A percentile compares a stretch with the other conserved stretches of the same genome.
Conservation (phyloP, 2,797 vertebrate genomes). For the Euphonia xanthogaster region DNA sequence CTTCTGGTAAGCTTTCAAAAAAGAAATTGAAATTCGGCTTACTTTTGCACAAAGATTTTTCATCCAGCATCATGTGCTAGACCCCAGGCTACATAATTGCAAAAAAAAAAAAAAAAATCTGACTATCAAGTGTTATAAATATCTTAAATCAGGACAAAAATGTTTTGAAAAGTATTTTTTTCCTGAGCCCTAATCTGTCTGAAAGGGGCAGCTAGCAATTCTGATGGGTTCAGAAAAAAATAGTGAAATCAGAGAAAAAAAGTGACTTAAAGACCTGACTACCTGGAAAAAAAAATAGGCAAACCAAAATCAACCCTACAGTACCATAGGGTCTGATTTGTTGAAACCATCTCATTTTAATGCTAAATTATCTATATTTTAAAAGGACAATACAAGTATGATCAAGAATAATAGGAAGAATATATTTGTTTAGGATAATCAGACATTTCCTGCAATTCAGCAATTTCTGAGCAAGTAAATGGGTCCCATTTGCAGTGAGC, state of each 20-base stretch:
- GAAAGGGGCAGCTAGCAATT: neutral
- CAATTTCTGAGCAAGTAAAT: constrained; percentile 61
- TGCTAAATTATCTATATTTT: neutral
- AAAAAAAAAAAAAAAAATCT: neutral
- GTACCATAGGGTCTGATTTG: neutral
- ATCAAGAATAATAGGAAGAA: neutral
- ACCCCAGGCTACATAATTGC: neutral
- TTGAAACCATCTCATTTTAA: neutral
- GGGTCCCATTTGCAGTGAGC: constrained; percentile 36
- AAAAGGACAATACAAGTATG: neutral
- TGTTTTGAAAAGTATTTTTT: neutral
- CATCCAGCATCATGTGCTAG: neutral
- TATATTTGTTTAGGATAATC: constrained; percentile 21
- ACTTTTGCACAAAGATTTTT: neutral
- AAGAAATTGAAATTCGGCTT: neutral
- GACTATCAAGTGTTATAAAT: neutral
- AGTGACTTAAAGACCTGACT: neutral
- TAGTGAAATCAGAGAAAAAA: neutral
- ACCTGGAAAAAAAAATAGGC: fast-evolving
- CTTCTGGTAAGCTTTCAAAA: neutral
- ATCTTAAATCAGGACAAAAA: neutral
- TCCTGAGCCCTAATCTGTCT: neutral
- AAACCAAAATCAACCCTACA: neutral
- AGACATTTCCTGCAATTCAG: constrained; percentile 55
- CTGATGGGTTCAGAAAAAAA: neutral